Percentiles rank a stretch among this genome's conserved stretches.
Conservation (phyloP, 2,797 vertebrate species). For the Neosalanx taihuensis region DNA sequence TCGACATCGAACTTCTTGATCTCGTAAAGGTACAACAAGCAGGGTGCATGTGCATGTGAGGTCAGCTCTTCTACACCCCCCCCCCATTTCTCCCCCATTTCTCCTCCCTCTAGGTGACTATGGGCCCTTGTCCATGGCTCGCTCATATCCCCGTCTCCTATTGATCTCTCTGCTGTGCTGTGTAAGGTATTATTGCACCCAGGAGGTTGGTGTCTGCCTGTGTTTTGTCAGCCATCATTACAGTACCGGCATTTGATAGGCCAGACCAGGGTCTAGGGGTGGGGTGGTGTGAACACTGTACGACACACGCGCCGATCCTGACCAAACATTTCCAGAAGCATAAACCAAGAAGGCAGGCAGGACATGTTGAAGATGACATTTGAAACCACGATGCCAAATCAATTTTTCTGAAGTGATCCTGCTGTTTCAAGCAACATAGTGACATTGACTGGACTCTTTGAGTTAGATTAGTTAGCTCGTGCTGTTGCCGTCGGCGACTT, state of each 20-base stretch:
- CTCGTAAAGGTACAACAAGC: too few species aligned
- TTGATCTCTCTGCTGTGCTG: constrained; percentile 72
- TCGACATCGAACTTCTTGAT: too few species aligned
- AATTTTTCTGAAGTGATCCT: too few species aligned
- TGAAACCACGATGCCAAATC: too few species aligned
- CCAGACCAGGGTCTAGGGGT: constrained; percentile 36
- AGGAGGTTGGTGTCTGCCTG: constrained; percentile 69
- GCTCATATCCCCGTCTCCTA: constrained; percentile 53
- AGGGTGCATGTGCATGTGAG: too few species aligned
- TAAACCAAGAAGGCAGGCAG: too few species aligned
- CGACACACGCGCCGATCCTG: constrained; percentile 35
- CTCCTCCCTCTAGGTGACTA: too few species aligned
- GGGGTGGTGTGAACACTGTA: constrained; percentile 16
- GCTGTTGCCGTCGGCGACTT: too few species aligned
- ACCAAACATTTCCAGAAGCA: too few species aligned
- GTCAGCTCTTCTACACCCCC: not conserved
- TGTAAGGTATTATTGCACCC: constrained; percentile 74
- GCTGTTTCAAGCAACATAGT: constrained; percentile 37
- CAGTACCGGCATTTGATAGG: constrained; percentile 69
- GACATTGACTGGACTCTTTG: constrained; percentile 37
- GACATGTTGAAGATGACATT: too few species aligned
- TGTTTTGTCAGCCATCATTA: constrained; percentile 75
- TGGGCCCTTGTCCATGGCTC: constrained; percentile 36
- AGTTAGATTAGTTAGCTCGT: constrained; percentile 27
- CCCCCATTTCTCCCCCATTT: too few species aligned